Percentiles rank a stretch among this genome's conserved stretches.
Conservation (phyloP, 2,113 vertebrate genomes). For the Onychorhynchus coronatus region DNA sequence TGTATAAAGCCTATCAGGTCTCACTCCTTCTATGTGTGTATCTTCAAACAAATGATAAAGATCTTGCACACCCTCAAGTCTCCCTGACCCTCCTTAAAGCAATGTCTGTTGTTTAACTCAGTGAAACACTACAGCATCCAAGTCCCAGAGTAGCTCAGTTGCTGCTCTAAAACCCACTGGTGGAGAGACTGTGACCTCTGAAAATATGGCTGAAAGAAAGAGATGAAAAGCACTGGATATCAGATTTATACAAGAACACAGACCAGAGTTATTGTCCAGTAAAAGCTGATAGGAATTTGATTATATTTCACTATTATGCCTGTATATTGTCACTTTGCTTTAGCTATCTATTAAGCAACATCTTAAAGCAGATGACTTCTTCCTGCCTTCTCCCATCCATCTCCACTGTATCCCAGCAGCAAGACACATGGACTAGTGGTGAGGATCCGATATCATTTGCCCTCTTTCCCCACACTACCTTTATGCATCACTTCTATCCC, state of each 20-base stretch:
- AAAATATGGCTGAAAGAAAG: neutral
- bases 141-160: neutral
- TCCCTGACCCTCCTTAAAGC: neutral
- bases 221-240: neutral
- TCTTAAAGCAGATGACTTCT: neutral
- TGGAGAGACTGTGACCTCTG: neutral
- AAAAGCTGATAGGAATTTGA: neutral
- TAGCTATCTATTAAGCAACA: neutral
- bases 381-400: neutral
- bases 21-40: neutral
- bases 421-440: neutral
- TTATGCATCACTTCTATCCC: neutral
- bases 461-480: neutral
- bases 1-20: neutral
- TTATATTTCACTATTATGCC: slow-evolving; percentile 1
- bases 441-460: neutral
- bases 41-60: neutral
- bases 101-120: neutral
- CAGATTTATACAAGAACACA: neutral
- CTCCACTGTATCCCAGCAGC: neutral
- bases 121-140: neutral
- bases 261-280: neutral
- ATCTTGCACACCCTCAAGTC: neutral
- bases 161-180: neutral
- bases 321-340: neutral